These are phyloP conservation scores for Morone saxatilis DNA, from an alignment of 2,113 vertebrate genomes.

Conservation along the genomic window DNA sequence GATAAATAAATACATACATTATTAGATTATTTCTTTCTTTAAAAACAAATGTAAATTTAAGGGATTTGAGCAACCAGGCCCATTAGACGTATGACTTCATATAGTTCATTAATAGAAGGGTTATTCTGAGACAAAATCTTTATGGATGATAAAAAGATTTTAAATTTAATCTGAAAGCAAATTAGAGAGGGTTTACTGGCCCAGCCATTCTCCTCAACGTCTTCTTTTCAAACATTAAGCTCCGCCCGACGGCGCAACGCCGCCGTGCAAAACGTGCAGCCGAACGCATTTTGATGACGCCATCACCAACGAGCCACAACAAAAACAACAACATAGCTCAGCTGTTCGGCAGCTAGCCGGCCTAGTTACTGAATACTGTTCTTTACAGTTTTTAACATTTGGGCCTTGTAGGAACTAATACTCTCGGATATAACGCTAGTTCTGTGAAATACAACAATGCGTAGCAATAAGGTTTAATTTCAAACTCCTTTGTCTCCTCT, in stretches of 20 bases:
- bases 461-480: background rate
- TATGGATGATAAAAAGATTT: too few relatives aligned
- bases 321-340: conserved; percentile 75
- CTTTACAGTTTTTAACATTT: background rate
- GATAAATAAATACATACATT: too few relatives aligned
- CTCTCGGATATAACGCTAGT: rapidly evolving
- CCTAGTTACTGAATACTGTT: background rate
- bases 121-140: too few relatives aligned
- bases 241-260: conserved; percentile 7
- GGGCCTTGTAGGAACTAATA: too few relatives aligned
- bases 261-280: rapidly evolving
- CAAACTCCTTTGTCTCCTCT: background rate
- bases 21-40: too few relatives aligned
- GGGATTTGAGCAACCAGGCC: too few relatives aligned
- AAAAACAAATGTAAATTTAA: too few relatives aligned
- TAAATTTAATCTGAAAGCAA: too few relatives aligned
- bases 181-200: too few relatives aligned
- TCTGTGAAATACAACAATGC: background rate
- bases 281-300: conserved; percentile 73
- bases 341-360: conserved; percentile 62
- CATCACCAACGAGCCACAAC: conserved; percentile 49
- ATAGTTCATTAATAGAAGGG: too few relatives aligned
- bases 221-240: background rate
- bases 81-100: too few relatives aligned
- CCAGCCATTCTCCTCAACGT: too few relatives aligned